Percentiles rank a stretch among this genome's conserved stretches.
phyloP scores from a whole-genome alignment of 2,113 vertebrate species.

The Centropus unirufus region DNA sequence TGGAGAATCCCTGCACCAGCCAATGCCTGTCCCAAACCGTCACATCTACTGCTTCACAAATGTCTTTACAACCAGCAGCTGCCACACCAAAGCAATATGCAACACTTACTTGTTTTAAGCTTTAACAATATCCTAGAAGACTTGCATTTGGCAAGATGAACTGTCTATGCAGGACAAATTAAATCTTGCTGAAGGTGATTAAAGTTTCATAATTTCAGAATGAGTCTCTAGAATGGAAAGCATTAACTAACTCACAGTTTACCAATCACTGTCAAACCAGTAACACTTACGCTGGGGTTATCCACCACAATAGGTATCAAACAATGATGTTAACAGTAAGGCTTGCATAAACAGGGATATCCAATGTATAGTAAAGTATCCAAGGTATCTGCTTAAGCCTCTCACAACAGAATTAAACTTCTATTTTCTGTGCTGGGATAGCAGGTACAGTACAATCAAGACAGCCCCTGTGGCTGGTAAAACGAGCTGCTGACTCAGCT shows the following conservation, averaged over 20 bases:
- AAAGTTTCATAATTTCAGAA: background rate
- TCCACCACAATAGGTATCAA: background rate
- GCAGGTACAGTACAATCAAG: background rate
- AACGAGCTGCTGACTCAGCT: slow-evolving; percentile 8
- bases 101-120: background rate
- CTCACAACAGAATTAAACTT: background rate
- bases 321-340: background rate
- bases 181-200: background rate
- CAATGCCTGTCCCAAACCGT: background rate
- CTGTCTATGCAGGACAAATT: background rate
- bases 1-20: background rate
- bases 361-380: background rate
- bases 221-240: background rate
- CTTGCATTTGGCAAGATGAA: background rate
- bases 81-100: background rate
- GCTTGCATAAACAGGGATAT: background rate
- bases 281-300: background rate
- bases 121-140: background rate
- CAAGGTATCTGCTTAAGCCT: background rate
- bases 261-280: background rate
- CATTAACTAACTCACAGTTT: background rate
- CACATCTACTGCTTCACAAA: background rate
- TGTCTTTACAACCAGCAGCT: background rate
- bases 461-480: background rate
- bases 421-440: background rate